A percentile compares a stretch with the other conserved stretches of the same genome.
Evolutionary conservation across 1,140 invertebrate species (phyloP).

Genomic region (Galendromus occidentalis): DNA sequence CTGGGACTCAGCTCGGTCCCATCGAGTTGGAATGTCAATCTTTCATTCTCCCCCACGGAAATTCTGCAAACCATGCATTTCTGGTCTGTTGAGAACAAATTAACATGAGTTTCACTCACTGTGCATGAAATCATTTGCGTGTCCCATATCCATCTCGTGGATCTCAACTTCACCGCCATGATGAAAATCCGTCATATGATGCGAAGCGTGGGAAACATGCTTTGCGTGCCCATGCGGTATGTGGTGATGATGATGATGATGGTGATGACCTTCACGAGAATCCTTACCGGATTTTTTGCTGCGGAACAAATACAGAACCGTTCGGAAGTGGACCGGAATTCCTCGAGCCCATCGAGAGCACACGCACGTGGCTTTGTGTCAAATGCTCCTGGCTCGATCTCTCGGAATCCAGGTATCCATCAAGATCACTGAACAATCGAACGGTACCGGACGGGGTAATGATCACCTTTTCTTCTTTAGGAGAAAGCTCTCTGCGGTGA

Average conservation of each 20-base stretch:
- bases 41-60: neutral
- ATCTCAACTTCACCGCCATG: conserved; percentile 7
- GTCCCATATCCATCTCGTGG: neutral
- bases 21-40: neutral
- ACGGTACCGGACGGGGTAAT: no score
- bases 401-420: no score
- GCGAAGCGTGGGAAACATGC: neutral
- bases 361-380: no score
- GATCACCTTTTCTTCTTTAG: no score
- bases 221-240: neutral
- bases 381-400: no score
- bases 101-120: neutral
- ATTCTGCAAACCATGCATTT: neutral
- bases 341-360: no score
- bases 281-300: neutral
- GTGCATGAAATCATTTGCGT: conserved; percentile 1
- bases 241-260: neutral
- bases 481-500: no score
- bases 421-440: no score
- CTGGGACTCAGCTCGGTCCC: neutral
- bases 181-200: conserved; percentile 1
- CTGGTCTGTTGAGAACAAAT: neutral
- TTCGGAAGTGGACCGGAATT: no score
- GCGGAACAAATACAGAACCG: no score
- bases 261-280: neutral